These are phyloP conservation scores for Eugnorisma glareosa DNA, from an alignment of 2,888 invertebrate genomes.

Conservation along the genomic window DNA sequence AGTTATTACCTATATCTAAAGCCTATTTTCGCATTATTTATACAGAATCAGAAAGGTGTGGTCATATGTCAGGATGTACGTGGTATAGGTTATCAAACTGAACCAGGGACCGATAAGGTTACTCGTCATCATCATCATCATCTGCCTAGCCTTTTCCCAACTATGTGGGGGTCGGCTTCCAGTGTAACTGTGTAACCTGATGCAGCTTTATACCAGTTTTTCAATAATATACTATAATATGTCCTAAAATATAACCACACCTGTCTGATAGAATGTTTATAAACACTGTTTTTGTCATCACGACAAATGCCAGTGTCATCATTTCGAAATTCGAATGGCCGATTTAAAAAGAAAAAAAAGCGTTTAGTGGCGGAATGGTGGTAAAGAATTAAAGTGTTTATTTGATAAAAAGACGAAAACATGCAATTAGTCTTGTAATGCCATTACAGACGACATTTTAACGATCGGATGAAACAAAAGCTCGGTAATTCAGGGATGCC, in stretches of 20 bases:
- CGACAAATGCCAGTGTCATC: constrained; percentile 11
- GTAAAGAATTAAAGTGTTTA: constrained; percentile 52
- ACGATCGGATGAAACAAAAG: constrained; percentile 60
- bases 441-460: constrained; percentile 59
- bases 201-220: neutral
- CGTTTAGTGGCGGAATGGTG: constrained; percentile 10
- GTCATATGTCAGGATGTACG: too few species aligned
- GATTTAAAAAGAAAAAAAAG: constrained; percentile 39
- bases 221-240: too few species aligned
- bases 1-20: constrained; percentile 26
- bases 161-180: neutral
- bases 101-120: neutral
- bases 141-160: neutral
- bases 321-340: constrained; percentile 17
- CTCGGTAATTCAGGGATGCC: constrained; percentile 51
- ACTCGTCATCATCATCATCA: neutral
- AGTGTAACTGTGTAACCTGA: neutral
- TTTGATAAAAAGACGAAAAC: constrained; percentile 60
- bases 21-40: constrained; percentile 23
- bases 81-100: too few species aligned
- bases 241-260: neutral
- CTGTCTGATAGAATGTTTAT: neutral
- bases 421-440: constrained; percentile 46
- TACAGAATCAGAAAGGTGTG: too few species aligned
- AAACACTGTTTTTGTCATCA: constrained; percentile 9